Percentiles rank a stretch among this genome's conserved stretches.
Evolutionary conservation across 2,888 invertebrate genomes (phyloP).

Genomic region (Troides oblongomaculatus): DNA sequence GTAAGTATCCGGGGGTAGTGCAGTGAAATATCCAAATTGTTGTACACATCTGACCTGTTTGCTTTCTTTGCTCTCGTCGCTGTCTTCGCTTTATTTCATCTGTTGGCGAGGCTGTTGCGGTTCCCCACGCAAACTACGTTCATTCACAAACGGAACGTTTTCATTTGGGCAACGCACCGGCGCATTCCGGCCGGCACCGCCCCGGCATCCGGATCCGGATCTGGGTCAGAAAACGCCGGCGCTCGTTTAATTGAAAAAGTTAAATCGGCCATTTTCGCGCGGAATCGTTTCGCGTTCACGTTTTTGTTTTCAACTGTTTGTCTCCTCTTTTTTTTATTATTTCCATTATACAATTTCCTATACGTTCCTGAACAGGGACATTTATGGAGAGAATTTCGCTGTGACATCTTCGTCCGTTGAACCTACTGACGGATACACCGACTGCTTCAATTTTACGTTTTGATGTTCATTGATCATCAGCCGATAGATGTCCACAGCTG

Average conservation of each 20-base stretch:
- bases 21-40: no score
- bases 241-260: conserved; percentile 72
- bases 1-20: no score
- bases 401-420: conserved; percentile 26
- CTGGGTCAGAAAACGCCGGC: conserved; percentile 57
- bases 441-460: neutral
- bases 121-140: conserved; percentile 49
- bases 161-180: conserved; percentile 56
- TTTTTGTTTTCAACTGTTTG: conserved; percentile 30
- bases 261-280: conserved; percentile 67
- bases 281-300: conserved; percentile 52
- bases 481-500: no score
- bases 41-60: neutral
- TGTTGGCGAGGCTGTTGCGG: conserved; percentile 45
- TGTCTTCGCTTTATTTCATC: conserved; percentile 30
- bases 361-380: conserved; percentile 37
- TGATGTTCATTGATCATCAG: neutral
- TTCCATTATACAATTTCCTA: conserved; percentile 33
- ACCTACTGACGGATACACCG: conserved; percentile 6
- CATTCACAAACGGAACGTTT: conserved; percentile 46
- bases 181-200: conserved; percentile 44
- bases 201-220: conserved; percentile 38
- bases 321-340: conserved; percentile 22
- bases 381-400: conserved; percentile 32
- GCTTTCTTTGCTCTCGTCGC: conserved; percentile 1